Percentiles rank a stretch among this genome's conserved stretches.
Conservation (phyloP, 2,888 invertebrate species). For the Volucella inanis region DNA sequence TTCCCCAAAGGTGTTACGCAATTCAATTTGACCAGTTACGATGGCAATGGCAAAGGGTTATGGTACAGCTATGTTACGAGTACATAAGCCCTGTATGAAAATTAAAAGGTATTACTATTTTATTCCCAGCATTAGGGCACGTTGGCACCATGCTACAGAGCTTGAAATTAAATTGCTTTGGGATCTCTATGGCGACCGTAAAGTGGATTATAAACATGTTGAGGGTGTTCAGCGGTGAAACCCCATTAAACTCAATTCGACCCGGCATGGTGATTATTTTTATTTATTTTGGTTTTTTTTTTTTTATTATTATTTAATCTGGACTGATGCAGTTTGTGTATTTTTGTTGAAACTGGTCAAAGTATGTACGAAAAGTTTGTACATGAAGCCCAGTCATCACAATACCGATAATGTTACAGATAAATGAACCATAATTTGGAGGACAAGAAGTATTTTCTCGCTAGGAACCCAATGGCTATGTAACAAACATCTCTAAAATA, state of each 20-base stretch:
- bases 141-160: conserved; percentile 6
- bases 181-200: conserved; percentile 18
- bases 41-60: not conserved
- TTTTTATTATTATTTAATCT: conserved; percentile 20
- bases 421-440: too few species aligned
- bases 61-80: not conserved
- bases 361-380: too few species aligned
- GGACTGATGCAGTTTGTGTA: too few species aligned
- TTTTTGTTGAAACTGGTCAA: too few species aligned
- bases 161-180: conserved; percentile 47
- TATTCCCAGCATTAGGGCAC: conserved; percentile 51
- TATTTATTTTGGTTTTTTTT: not conserved
- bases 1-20: conserved; percentile 5
- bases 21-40: conserved; percentile 40
- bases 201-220: conserved; percentile 42
- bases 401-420: too few species aligned
- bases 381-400: too few species aligned
- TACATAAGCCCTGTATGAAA: conserved; percentile 9
- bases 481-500: too few species aligned
- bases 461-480: too few species aligned
- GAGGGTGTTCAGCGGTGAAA: not conserved
- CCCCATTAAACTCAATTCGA: conserved; percentile 49
- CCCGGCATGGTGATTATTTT: conserved; percentile 42
- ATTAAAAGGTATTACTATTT: conserved; percentile 63
- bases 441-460: too few species aligned